These are phyloP conservation scores for Ceratosolen solmsi DNA, from an alignment of 1,140 invertebrate genomes.

Conservation along the genomic window DNA sequence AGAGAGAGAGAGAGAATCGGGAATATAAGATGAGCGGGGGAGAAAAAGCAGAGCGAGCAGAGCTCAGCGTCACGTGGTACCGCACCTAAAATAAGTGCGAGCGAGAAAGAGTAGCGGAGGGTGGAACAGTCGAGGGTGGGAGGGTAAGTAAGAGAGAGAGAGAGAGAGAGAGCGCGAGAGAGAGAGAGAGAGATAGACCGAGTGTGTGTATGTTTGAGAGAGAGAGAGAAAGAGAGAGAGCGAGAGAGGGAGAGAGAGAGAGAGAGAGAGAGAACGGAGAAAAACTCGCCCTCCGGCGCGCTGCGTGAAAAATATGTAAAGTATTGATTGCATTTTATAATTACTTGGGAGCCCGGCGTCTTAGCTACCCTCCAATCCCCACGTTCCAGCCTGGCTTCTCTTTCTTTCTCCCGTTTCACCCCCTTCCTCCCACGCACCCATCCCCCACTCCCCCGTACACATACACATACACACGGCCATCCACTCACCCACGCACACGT, in stretches of 20 bases:
- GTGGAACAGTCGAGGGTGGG: slow-evolving; percentile 20
- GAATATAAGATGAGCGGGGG: slow-evolving; percentile 26
- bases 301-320: slow-evolving; percentile 75
- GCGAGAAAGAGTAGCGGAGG: slow-evolving; percentile 5
- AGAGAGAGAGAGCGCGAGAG: slow-evolving; percentile 12
- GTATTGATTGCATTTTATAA: slow-evolving; percentile 76
- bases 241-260: background rate
- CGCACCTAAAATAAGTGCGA: background rate
- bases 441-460: background rate
- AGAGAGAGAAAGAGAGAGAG: slow-evolving; percentile 1
- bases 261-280: slow-evolving; percentile 40
- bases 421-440: slow-evolving; percentile 53
- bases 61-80: slow-evolving; percentile 38
- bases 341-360: slow-evolving; percentile 74
- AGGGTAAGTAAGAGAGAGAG: background rate
- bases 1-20: background rate
- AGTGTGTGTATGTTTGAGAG: background rate
- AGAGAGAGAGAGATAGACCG: background rate
- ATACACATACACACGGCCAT: background rate
- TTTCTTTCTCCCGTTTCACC: slow-evolving; percentile 62
- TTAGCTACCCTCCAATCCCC: slow-evolving; percentile 65
- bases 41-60: slow-evolving; percentile 19
- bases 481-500: slow-evolving; percentile 38
- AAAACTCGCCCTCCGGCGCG: slow-evolving; percentile 52
- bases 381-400: slow-evolving; percentile 34